Evolutionary conservation across 2,797 vertebrate genomes (phyloP).

Genomic region (Nyctibius grandis): DNA sequence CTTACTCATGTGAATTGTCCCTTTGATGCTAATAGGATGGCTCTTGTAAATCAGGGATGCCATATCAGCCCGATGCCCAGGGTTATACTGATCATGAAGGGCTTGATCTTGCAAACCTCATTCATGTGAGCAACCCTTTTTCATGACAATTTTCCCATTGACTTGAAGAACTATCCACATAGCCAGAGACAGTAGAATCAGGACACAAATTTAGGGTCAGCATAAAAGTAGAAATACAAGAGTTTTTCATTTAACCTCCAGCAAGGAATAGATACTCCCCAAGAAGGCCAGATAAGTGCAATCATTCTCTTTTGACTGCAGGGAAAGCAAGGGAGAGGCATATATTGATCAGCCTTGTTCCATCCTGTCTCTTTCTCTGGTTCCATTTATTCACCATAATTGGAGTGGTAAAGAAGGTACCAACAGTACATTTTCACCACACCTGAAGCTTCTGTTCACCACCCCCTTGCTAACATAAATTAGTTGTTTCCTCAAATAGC

Average conservation of each 20-base stretch:
- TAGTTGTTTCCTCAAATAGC: background rate
- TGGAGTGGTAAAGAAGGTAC: background rate
- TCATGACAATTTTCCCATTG: background rate
- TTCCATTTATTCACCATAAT: background rate
- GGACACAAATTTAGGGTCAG: slow-evolving; percentile 11
- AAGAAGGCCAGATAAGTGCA: background rate
- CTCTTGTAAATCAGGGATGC: slow-evolving; percentile 38
- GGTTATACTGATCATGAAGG: slow-evolving; percentile 18
- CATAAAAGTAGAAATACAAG: slow-evolving; percentile 14
- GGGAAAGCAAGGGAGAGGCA: background rate
- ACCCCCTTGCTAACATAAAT: background rate
- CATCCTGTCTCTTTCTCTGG: background rate
- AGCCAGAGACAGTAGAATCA: background rate
- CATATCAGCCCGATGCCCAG: background rate
- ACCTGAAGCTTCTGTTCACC: background rate
- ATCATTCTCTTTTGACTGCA: background rate
- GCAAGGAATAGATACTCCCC: background rate
- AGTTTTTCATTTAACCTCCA: slow-evolving; percentile 50
- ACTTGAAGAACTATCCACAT: background rate
- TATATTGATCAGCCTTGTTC: slow-evolving; percentile 17
- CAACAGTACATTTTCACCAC: background rate
- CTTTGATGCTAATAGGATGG: slow-evolving; percentile 26
- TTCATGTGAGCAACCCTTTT: background rate
- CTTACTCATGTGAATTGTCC: slow-evolving; percentile 37
- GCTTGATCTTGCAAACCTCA: slow-evolving; percentile 21